Evolutionary conservation across 30 jellyfish, hydroid and myxozoan species (phyloP), one percentile per base, ranked within the genome.

Genomic region (Aurelia sp.): DNA sequence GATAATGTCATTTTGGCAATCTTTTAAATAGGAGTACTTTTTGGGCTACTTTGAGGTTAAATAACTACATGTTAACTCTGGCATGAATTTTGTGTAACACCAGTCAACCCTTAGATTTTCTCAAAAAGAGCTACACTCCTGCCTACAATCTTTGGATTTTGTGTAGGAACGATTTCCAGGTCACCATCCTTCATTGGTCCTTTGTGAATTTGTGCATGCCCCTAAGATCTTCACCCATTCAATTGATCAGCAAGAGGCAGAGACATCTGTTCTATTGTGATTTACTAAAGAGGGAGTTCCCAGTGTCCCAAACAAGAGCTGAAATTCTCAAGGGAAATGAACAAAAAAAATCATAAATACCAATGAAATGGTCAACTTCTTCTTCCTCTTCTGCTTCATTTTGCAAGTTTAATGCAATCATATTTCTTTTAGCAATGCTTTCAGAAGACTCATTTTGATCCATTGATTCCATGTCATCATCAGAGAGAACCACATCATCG

Each of bases 301-400:
- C 33, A 13, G 55, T 13, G 4, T 23, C 70, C 16, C 13, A 15
- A 15, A 69, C 18, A 22, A 69, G 27, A 16, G 11, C 10, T 10
- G n/a, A 72, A 41, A 50, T 23, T 33, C 23, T 3, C 27, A 17
- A 55, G 37, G 17, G 33, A 58, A 16, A 8, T 5, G 55, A 77
- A 51, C 79, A 12, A 59, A 6, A 19, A 12, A 11, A 6, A 31
- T 21, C 23, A 20, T 41, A 27, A 52, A 19, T 22, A 91, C 97
- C 97, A 44, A 86, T 76, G 57, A 84, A 91, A 59, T 74, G 87
- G 58, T 71, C 92, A 77, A 84, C 82, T 75, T 90, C 97, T 33
- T 91, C 97, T 22, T 91, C 97, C 53, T 91, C 97, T 81, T 74
- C 90, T 16, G 86, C 93, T 69, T 91, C 97, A 76, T 76, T 88